Percentiles rank a stretch among this genome's conserved stretches.
Conservation (phyloP, 2,888 invertebrate genomes). For the Deilephila elpenor region DNA sequence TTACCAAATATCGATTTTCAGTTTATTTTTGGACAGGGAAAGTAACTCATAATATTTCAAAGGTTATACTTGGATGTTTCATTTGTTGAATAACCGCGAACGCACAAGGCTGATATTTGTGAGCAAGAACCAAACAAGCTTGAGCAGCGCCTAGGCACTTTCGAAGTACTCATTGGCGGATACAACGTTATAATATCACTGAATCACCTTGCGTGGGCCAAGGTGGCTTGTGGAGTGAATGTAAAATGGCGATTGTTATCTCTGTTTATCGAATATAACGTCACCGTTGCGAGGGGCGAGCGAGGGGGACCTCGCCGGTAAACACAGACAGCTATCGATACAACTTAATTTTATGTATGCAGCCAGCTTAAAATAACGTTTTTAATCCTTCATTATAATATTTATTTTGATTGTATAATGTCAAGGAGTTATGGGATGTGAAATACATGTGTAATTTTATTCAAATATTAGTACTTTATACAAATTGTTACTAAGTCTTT, state of each 20-base stretch:
- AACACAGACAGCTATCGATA: slow-evolving; percentile 12
- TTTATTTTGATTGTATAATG: neutral
- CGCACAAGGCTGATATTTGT: slow-evolving; percentile 32
- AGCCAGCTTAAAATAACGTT: neutral
- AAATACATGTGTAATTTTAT: neutral
- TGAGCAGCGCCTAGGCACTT: slow-evolving; percentile 71
- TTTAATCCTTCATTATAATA: neutral
- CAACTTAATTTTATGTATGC: slow-evolving; percentile 13
- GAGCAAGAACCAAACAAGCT: slow-evolving; percentile 58
- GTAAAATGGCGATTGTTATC: slow-evolving; percentile 72
- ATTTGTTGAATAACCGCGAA: neutral
- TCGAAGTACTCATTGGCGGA: slow-evolving; percentile 76
- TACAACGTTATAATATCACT: slow-evolving; percentile 75
- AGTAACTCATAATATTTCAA: too few species aligned
- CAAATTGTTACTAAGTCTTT: too few species aligned
- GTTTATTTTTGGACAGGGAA: too few species aligned
- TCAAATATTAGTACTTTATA: neutral
- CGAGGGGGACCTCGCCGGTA: slow-evolving; percentile 8
- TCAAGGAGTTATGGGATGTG: neutral
- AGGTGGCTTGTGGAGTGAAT: slow-evolving; percentile 77
- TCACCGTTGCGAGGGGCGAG: slow-evolving; percentile 23
- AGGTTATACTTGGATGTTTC: too few species aligned
- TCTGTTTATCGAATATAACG: slow-evolving; percentile 29
- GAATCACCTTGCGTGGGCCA: slow-evolving; percentile 82
- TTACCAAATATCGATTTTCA: too few species aligned